Conservation (phyloP, 2,113 vertebrate species). For the Antigone vipio region DNA sequence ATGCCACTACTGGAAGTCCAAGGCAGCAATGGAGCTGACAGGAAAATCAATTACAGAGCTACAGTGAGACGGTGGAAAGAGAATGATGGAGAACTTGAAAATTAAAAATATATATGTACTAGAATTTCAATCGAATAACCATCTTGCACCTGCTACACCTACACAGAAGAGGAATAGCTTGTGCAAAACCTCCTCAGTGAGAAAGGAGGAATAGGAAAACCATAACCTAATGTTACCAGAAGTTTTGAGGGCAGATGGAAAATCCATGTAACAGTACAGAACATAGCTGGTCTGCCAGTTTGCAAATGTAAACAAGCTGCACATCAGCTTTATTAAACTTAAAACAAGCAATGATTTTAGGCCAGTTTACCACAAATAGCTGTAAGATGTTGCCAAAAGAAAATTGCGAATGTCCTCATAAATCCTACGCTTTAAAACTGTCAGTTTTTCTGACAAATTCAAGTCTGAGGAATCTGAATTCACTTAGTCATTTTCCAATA, state of each 20-base stretch:
- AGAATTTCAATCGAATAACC: slow-evolving; percentile 35
- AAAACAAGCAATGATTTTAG: background rate
- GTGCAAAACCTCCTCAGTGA: background rate
- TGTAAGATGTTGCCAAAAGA: background rate
- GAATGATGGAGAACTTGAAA: background rate
- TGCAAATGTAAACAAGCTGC: background rate
- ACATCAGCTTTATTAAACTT: background rate
- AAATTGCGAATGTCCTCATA: background rate
- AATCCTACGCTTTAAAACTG: background rate
- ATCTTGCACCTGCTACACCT: slow-evolving; percentile 17
- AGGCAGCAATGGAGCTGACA: background rate
- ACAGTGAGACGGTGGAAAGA: slow-evolving; percentile 26
- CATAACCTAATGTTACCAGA: background rate
- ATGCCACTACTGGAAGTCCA: background rate
- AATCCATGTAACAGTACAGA: background rate
- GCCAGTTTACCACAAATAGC: background rate
- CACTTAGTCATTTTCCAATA: background rate
- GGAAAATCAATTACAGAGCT: slow-evolving; percentile 32
- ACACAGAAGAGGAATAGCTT: background rate
- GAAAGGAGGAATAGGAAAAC: background rate
- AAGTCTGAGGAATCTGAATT: background rate
- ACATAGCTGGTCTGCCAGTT: background rate
- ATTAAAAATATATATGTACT: background rate
- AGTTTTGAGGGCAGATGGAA: background rate
- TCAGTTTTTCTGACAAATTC: background rate